Evolutionary conservation across 2,888 invertebrate genomes (phyloP).

Genomic region (Melanargia galathea): DNA sequence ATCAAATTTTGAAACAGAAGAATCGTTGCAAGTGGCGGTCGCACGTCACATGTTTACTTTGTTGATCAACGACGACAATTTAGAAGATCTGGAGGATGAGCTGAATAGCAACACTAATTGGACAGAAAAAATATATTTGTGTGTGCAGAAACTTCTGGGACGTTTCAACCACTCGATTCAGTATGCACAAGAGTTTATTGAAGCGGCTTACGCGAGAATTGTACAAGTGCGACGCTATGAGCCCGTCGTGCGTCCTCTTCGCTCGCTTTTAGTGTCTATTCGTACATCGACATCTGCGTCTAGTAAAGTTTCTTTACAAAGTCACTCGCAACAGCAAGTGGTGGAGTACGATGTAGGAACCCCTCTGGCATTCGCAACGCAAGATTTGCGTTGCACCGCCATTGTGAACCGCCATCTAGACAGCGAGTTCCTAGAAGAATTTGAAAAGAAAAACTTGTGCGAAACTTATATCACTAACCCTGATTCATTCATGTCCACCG

Average conservation of each 20-base stretch:
- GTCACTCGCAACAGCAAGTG: conserved; percentile 47
- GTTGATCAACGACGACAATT: conserved; percentile 35
- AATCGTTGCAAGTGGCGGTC: conserved; percentile 46
- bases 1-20: conserved; percentile 40
- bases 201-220: conserved; percentile 50
- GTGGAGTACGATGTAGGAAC: conserved; percentile 46
- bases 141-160: conserved; percentile 49
- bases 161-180: conserved; percentile 51
- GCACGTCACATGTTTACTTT: conserved; percentile 47
- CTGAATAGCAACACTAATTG: conserved; percentile 41
- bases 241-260: conserved; percentile 39
- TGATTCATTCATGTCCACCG: not conserved
- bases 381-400: conserved; percentile 49
- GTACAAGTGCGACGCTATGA: conserved; percentile 43
- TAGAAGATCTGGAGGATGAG: conserved; percentile 36
- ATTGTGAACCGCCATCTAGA: conserved; percentile 53
- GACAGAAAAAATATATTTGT: conserved; percentile 50
- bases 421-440: conserved; percentile 44
- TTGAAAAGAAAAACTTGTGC: conserved; percentile 48
- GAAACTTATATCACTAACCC: conserved; percentile 35
- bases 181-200: conserved; percentile 51
- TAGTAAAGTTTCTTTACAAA: conserved; percentile 37
- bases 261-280: conserved; percentile 51
- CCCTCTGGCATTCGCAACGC: conserved; percentile 42
- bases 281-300: conserved; percentile 31